Evolutionary conservation across 1,140 invertebrate genomes (phyloP), one percentile per base, ranked within the genome.

Genomic region (Micrasema minimum): DNA sequence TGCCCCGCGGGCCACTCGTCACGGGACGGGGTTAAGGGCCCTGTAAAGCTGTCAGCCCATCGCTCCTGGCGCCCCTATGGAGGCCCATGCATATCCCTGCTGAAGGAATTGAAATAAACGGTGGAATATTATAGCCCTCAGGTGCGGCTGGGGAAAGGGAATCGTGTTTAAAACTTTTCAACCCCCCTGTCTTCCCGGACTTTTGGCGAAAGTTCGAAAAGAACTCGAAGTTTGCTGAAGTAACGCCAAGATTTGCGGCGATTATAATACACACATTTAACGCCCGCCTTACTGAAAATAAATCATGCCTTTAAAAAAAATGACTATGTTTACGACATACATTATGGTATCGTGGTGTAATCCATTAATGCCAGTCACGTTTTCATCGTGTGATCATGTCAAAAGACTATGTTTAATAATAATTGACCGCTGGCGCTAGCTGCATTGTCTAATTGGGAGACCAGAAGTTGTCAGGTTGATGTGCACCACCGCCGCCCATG

Each of bases 81-180:
- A n/a, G 20, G 20, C 22, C 65, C 37, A 22, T n/a, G 22, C 41
- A 46, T 31, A 68, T 57, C 38, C 50, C 22, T 45, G 14, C 53
- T 53, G 31, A 16, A 68, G 51, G 50, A 68, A 68, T 57, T 68
- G 66, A 68, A 68, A 68, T 68, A 68, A 68, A 68, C 66, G 66
- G 14, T 16, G 45, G 14, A 31, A 35, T 18, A 51, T 45, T 57
- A 59, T 68, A 31, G 66, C 66, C 51, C 37, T 45, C 41, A 57
- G 66, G 65, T 64, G 59, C 35, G 16, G 37, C 16, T 59, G 18
- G 9, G 55, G 55, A 59, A 0, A 37, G 14, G 55, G 22, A 37
- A 57, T 18, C 53, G 2, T 35, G 9, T 16, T 59, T 45, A 23
- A 43, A 62, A 62, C n/a, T 43, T 62, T 26, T 26, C 31, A 22